Conservation (phyloP, 2,888 invertebrate genomes). For the Brenthis ino region DNA sequence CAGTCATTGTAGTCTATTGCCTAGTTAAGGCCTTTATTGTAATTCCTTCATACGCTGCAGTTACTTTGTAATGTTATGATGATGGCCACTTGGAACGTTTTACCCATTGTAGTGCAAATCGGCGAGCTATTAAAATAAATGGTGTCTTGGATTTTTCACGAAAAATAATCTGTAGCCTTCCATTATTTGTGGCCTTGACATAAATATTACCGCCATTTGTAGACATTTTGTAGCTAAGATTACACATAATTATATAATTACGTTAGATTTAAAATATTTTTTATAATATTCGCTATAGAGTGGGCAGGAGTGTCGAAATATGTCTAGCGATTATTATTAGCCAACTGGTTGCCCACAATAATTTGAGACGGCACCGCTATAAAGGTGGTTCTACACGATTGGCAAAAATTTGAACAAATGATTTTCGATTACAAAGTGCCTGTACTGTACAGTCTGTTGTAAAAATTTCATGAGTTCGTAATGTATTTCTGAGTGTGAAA, state of each 20-base stretch:
- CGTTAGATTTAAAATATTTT: slow-evolving; percentile 20
- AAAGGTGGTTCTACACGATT: slow-evolving; percentile 9
- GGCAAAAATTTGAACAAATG: not conserved
- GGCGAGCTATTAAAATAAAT: slow-evolving; percentile 1
- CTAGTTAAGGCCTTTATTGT: not conserved
- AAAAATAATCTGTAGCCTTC: slow-evolving; percentile 10
- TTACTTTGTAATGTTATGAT: not conserved
- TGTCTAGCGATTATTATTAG: slow-evolving; percentile 28
- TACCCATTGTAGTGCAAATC: slow-evolving; percentile 5
- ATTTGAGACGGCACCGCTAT: slow-evolving; percentile 27
- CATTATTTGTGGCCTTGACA: slow-evolving; percentile 10
- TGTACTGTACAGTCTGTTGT: too few species aligned
- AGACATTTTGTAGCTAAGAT: slow-evolving; percentile 6
- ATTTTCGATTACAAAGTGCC: too few species aligned
- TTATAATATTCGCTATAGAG: slow-evolving; percentile 23
- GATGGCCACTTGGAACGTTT: not conserved
- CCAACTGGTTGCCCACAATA: slow-evolving; percentile 31
- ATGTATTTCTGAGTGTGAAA: not conserved
- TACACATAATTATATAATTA: slow-evolving; percentile 20
- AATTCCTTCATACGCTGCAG: not conserved
- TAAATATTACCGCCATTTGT: not conserved
- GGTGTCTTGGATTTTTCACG: not conserved
- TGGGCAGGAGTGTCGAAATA: slow-evolving; percentile 31
- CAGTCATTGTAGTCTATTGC: too few species aligned
- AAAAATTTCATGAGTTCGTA: too few species aligned